Evolutionary conservation across 2,888 invertebrate species (phyloP), one percentile per base, ranked within the genome.

Genomic region (Synergus itoensis): DNA sequence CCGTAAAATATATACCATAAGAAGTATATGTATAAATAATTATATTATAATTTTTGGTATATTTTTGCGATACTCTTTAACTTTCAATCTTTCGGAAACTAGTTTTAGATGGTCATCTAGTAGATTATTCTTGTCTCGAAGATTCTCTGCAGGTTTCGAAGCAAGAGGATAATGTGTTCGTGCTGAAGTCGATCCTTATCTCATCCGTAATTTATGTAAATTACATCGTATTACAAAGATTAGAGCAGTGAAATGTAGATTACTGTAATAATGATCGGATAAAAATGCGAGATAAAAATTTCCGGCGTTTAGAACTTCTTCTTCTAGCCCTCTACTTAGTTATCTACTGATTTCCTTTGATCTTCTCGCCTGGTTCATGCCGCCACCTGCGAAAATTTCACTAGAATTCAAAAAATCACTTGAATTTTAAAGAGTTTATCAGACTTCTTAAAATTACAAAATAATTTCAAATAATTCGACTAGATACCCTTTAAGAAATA

Each of bases 161-260:
- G 18, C 11, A 67, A 9, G 18, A 43, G 12, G 67, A 67, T 67
- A 67, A 67, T 67, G 43, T 67, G 67, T 43, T 67, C 18, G 45
- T 67, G 67, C 45, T 45, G 67, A 67, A 67, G 43, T 67, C 43
- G 67, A 67, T 65, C 64, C 64, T 65, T 65, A 65, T 65, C 64
- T 65, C 41, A 16, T 14, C 43, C 43, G 67, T 67, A 67, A 67
- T 45, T 67, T 67, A 67, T 67, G 67, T 67, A 67, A 67, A 67
- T 67, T 67, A 67, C 14, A 67, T 67, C 43, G 43, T 67, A 67
- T 60, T 21, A 60, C 60, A 21, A 21, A 21, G 60, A 60, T 60
- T 60, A 60, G 60, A 28, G 21, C 60, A 60, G 60, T 12, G 11
- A 60, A 60, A 60, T 60, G 21, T 60, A 60, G 21, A 60, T 60